Evolutionary conservation across 2,113 vertebrate genomes (phyloP).

Genomic region (Paradoxurus hermaphroditus): DNA sequence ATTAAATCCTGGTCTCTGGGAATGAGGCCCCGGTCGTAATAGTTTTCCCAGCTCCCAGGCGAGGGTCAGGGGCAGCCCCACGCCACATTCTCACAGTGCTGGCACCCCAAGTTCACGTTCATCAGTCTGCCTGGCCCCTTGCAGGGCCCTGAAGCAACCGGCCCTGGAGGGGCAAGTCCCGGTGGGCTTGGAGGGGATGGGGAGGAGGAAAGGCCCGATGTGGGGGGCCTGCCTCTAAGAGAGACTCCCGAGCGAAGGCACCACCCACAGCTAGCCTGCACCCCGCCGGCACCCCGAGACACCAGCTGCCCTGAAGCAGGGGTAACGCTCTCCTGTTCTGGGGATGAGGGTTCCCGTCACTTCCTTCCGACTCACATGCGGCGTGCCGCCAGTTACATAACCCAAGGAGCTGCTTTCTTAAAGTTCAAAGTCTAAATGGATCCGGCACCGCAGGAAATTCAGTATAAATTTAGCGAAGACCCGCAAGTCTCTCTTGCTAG

Average conservation of each 20-base stretch:
- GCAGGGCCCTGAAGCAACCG: neutral
- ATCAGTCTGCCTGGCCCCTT: neutral
- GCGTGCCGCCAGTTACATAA: neutral
- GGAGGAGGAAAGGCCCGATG: neutral
- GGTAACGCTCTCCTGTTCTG: neutral
- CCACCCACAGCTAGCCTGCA: neutral
- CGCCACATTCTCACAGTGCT: fast-evolving
- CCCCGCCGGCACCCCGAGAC: no score
- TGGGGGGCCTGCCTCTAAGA: neutral
- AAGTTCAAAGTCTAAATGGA: conserved; percentile 62
- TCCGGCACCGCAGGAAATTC: conserved; percentile 29
- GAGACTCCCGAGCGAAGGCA: no score
- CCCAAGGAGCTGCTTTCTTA: conserved; percentile 21
- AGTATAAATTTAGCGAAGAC: conserved; percentile 36
- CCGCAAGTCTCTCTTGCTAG: neutral
- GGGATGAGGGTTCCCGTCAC: neutral
- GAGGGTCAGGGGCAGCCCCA: fast-evolving
- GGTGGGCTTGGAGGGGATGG: no score
- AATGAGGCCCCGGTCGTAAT: fast-evolving
- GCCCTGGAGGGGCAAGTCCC: fast-evolving
- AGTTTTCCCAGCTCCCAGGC: neutral
- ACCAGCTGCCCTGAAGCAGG: neutral
- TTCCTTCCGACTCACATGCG: neutral
- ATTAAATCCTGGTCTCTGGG: neutral
- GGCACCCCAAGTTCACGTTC: no score